A percentile compares a stretch with the other conserved stretches of the same genome.
Conservation (phyloP, 1,140 invertebrate genomes). For the Campoletis sonorensis region DNA sequence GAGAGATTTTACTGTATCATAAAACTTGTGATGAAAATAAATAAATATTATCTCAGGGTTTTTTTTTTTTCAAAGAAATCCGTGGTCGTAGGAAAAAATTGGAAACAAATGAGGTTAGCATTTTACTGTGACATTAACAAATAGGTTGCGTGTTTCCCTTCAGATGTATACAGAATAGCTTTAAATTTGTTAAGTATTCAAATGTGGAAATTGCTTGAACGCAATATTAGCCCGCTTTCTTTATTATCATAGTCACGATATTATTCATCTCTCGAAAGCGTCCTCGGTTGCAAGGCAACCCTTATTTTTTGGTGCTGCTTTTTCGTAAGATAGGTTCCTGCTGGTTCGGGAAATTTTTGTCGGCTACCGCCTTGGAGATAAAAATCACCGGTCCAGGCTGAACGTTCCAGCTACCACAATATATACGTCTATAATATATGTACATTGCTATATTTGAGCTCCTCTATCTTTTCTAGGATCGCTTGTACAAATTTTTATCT, state of each 20-base stretch:
- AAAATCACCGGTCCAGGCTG: not conserved
- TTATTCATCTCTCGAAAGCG: conserved; percentile 59
- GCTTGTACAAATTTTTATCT: conserved; percentile 63
- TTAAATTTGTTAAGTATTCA: not conserved
- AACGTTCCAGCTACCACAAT: not conserved
- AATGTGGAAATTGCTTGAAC: not conserved
- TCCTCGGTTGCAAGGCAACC: not conserved
- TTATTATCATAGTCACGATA: conserved; percentile 63
- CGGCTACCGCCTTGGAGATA: conserved; percentile 57
- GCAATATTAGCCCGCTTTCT: conserved; percentile 14
- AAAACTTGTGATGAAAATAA: no score
- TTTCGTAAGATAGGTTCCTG: conserved; percentile 16
- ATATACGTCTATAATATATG: not conserved
- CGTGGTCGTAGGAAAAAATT: no score
- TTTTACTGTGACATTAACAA: no score
- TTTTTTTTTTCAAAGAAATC: no score
- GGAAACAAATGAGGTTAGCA: no score
- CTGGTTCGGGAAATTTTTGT: conserved; percentile 52
- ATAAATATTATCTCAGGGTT: no score
- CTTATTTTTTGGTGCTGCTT: not conserved
- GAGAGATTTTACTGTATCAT: no score
- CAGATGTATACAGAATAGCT: not conserved
- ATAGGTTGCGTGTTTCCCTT: no score
- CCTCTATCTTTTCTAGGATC: conserved; percentile 58
- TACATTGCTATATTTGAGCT: conserved; percentile 39